Percentiles rank a stretch among this genome's conserved stretches.
phyloP scores from a whole-genome alignment of 2,888 invertebrate genomes.

The Adelphocoris suturalis region DNA sequence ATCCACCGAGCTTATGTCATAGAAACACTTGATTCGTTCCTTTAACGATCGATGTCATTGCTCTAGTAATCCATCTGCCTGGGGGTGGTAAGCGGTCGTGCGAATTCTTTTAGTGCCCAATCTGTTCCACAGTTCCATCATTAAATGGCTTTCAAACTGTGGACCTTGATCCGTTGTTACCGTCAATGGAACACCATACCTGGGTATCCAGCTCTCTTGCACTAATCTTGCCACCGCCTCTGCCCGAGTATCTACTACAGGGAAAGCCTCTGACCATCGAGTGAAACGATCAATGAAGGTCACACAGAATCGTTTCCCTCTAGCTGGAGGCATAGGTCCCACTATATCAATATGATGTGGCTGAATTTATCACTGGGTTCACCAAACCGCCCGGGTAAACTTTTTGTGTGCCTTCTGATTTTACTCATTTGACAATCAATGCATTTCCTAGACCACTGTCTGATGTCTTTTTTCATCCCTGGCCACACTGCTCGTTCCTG shows the following conservation, averaged over 20 bases:
- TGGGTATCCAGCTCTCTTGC: neutral
- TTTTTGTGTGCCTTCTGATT: too few species aligned
- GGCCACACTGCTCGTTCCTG: too few species aligned
- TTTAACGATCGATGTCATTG: neutral
- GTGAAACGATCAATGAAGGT: neutral
- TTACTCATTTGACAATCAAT: too few species aligned
- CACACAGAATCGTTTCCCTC: neutral
- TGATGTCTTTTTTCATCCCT: too few species aligned
- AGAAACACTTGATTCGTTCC: neutral
- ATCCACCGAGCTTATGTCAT: neutral
- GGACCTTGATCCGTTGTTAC: neutral
- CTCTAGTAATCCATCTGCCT: slow-evolving; percentile 74
- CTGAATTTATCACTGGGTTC: too few species aligned
- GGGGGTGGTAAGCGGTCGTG: slow-evolving; percentile 19
- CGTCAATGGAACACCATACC: neutral
- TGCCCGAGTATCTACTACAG: neutral
- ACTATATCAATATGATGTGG: too few species aligned
- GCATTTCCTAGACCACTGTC: too few species aligned
- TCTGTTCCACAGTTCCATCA: neutral
- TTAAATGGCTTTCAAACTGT: neutral
- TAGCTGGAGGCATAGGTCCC: too few species aligned
- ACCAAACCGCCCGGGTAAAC: too few species aligned
- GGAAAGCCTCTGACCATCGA: neutral
- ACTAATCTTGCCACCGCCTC: neutral
- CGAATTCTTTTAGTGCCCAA: too few species aligned